A percentile compares a stretch with the other conserved stretches of the same genome.
Evolutionary conservation across 2,797 vertebrate species (phyloP).

Genomic region (Mus minutoides): DNA sequence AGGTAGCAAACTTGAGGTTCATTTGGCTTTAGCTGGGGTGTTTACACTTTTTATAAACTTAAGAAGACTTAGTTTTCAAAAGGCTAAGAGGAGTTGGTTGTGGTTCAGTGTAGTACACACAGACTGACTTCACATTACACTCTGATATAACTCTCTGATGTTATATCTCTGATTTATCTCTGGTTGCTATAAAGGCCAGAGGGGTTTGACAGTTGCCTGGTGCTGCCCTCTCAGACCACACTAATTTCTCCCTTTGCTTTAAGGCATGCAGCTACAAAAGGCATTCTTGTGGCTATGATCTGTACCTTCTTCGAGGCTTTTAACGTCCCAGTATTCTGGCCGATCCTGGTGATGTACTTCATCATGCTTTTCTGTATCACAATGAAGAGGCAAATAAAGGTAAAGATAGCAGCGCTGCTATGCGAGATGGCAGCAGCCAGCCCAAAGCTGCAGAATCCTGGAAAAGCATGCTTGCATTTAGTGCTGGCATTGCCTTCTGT

Average conservation of each 20-base stretch:
- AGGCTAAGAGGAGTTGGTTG: background rate
- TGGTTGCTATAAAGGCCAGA: background rate
- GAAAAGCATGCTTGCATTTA: background rate
- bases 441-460: background rate
- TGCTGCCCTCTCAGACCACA: fast-evolving
- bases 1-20: background rate
- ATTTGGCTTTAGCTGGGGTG: background rate
- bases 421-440: background rate
- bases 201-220: no score
- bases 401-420: slow-evolving; percentile 73
- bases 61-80: background rate
- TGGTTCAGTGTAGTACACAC: fast-evolving
- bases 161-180: background rate
- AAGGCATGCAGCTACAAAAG: slow-evolving; percentile 99
- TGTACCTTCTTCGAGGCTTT: slow-evolving; percentile 99
- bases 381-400: slow-evolving; percentile 99
- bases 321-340: slow-evolving; percentile 99
- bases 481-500: background rate
- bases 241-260: slow-evolving; percentile 18
- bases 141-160: no score
- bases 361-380: slow-evolving; percentile 99
- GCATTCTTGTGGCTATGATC: slow-evolving; percentile 97
- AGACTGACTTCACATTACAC: fast-evolving
- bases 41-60: background rate
- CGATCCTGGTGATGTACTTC: slow-evolving; percentile 99